Evolutionary conservation across 2,888 invertebrate species (phyloP).

Genomic region (Holacanthella duospinosa): DNA sequence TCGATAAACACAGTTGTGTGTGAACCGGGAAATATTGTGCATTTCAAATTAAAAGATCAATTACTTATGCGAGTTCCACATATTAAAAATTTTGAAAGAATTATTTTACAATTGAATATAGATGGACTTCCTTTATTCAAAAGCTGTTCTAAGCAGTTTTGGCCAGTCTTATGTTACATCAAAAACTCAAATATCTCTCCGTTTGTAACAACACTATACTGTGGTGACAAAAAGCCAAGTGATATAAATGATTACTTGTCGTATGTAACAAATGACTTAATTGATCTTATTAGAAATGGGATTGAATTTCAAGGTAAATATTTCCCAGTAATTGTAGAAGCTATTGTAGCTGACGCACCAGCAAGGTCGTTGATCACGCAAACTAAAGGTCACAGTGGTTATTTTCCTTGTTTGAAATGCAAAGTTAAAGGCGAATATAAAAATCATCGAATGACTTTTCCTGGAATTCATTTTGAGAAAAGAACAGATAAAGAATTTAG

Average conservation of each 20-base stretch:
- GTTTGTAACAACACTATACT: not conserved
- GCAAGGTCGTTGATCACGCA: not conserved
- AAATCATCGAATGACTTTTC: not conserved
- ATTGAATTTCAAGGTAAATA: not conserved
- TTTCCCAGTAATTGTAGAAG: not conserved
- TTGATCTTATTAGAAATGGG: not conserved
- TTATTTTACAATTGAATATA: not conserved
- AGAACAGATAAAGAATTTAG: not conserved
- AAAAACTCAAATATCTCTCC: not conserved
- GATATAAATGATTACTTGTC: not conserved
- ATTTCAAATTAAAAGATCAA: not conserved
- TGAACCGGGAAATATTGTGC: not conserved
- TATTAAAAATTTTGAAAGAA: not conserved
- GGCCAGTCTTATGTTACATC: not conserved
- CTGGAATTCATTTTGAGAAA: not conserved
- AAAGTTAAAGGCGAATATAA: not conserved
- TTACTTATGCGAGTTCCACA: not conserved
- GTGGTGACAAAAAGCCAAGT: not conserved
- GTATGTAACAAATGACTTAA: not conserved
- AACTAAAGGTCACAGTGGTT: not conserved
- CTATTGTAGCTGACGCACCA: not conserved
- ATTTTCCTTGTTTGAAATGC: not conserved
- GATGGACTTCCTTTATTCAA: not conserved
- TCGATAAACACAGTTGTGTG: not conserved
- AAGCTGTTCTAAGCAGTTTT: not conserved